Evolutionary conservation across 1,140 invertebrate species (phyloP).

Genomic region (Drosophila nigromelanica): DNA sequence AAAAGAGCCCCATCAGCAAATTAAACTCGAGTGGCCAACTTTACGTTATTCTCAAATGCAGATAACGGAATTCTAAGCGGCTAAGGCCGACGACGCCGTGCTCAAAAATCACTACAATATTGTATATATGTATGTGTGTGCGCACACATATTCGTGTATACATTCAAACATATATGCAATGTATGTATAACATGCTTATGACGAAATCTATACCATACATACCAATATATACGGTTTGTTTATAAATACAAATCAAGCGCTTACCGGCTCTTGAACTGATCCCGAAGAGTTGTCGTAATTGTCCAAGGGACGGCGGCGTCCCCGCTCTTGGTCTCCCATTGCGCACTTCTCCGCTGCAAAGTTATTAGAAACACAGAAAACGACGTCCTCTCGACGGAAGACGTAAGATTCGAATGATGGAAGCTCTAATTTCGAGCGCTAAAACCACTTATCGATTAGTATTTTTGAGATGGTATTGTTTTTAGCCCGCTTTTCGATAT

Average conservation of each 20-base stretch:
- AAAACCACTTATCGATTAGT: neutral
- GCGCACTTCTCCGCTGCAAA: neutral
- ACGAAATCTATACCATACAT: neutral
- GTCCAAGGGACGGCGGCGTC: conserved; percentile 47
- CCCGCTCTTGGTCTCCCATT: conserved; percentile 58
- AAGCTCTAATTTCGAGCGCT: neutral
- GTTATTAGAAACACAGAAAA: neutral
- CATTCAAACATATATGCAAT: neutral
- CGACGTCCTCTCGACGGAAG: neutral
- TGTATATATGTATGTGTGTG: conserved; percentile 3
- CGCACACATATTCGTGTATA: neutral
- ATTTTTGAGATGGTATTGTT: neutral
- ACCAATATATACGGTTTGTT: neutral
- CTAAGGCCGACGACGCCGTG: neutral
- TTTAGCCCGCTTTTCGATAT: neutral
- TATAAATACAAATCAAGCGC: conserved; percentile 5
- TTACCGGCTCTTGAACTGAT: conserved; percentile 45
- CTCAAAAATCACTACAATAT: neutral
- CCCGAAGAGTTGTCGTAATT: neutral
- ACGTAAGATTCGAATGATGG: conserved; percentile 1
- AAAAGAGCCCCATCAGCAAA: conserved; percentile 11
- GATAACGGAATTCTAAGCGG: conserved; percentile 13
- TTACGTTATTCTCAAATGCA: neutral
- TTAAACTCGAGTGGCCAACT: conserved; percentile 3
- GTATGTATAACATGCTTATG: neutral